Evolutionary conservation across 2,888 invertebrate genomes (phyloP).

Genomic region (Athalia rosae): DNA sequence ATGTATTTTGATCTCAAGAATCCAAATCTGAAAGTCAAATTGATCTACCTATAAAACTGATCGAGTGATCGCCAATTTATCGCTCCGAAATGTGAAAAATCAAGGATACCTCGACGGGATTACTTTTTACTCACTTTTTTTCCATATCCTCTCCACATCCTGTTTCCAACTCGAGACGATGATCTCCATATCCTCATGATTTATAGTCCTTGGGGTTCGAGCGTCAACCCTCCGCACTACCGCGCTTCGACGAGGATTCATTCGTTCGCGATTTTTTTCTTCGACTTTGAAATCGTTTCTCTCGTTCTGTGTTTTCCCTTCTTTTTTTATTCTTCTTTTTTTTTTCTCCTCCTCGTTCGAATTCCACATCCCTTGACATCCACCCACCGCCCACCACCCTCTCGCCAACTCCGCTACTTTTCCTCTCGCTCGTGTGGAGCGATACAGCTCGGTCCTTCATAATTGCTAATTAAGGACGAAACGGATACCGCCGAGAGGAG

Average conservation of each 20-base stretch:
- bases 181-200: constrained; percentile 18
- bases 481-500: constrained; percentile 11
- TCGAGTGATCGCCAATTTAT: too few relatives aligned
- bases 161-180: constrained; percentile 2
- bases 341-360: too few relatives aligned
- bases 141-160: constrained; percentile 3
- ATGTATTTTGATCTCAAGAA: too few relatives aligned
- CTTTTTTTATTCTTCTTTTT: too few relatives aligned
- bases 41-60: too few relatives aligned
- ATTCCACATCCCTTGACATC: too few relatives aligned
- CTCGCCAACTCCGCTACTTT: not conserved
- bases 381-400: not conserved
- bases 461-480: constrained; percentile 29
- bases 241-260: constrained; percentile 6
- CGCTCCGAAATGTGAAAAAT: too few relatives aligned
- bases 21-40: too few relatives aligned
- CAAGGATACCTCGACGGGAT: too few relatives aligned
- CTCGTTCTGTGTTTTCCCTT: not conserved
- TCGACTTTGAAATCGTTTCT: not conserved
- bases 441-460: not conserved
- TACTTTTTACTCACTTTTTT: not conserved
- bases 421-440: not conserved
- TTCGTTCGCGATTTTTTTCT: constrained; percentile 9
- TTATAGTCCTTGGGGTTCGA: constrained; percentile 15
- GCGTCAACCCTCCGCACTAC: not conserved